Base-by-base conservation (phyloP, 2,113 vertebrate genomes). In the Rhegmatorhina hoffmannsi region DNA sequence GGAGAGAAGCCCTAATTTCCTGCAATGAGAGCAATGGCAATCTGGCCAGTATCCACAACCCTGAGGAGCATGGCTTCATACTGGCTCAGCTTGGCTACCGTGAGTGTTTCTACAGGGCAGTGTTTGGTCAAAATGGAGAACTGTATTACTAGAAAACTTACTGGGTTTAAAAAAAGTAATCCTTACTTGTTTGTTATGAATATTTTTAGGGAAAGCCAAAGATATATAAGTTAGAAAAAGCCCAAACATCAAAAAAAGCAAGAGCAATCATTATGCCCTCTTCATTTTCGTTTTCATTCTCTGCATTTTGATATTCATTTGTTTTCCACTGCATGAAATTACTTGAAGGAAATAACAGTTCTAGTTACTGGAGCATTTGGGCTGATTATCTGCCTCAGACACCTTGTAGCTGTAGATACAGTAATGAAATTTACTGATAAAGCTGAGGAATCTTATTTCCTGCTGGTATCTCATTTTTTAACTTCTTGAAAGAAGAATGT, bases 61-160 rank as follows among this genome's bases (percentile, higher is more conserved):
- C 98, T 6, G 98, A 99, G 78, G 99, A 99, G 72, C 98, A 99
- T 44, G 98, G 98, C 93, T 99, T 99, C 50, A 94, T 99, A 38
- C 93, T 98, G 68, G 98, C 99, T 79, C 99, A 99, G 85, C 98
- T 98, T 64, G 99, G 98, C 87, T 99, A 99, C 44, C 87, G 99
- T 99, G 96, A 98, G 98, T 98, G 67, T 28, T 63, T 69, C 46
- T 15, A 68, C 10, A 76, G 52, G 9, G 3, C 8, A 58, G 14
- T 33, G 7, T 36, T 82, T 36, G 29, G 10, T 55, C 46, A 2
- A 60, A 34, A 47, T 4, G 25, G 17, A 56, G 36, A 78, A 43
- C 12, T 36, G 15, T 13, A 53, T 17, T 24, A 53, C 36, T 49
- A 49, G 34, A 74, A 67, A 43, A 36, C 12, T 33, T 53, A 44